These are phyloP conservation scores for Drosophila kohkoa DNA, from an alignment of 1,140 invertebrate species.

Conservation along the genomic window DNA sequence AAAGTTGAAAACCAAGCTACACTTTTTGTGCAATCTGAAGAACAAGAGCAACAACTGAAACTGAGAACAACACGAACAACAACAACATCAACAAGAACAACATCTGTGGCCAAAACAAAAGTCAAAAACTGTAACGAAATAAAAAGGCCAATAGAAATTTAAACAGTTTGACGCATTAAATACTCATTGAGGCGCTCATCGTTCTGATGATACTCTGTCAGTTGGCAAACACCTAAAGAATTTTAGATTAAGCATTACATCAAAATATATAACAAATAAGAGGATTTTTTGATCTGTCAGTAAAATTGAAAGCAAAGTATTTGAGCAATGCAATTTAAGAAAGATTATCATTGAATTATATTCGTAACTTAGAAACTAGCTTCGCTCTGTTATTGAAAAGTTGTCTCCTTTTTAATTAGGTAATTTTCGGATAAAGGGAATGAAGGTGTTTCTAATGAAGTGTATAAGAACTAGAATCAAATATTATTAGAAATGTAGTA, in stretches of 20 bases:
- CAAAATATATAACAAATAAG: no score
- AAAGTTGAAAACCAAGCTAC: conserved; percentile 79
- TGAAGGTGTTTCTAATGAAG: no score
- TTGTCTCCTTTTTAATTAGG: no score
- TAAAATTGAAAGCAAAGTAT: no score
- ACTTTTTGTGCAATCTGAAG: conserved; percentile 66
- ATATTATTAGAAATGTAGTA: no score
- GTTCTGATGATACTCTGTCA: conserved; percentile 14
- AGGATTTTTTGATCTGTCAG: no score
- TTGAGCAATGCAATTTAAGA: no score
- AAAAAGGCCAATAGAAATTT: conserved; percentile 81
- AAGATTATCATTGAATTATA: no score
- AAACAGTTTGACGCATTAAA: conserved; percentile 83
- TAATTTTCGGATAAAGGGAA: no score
- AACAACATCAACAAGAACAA: conserved; percentile 37
- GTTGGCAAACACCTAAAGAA: neutral
- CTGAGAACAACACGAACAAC: conserved; percentile 29
- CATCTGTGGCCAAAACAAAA: conserved; percentile 77
- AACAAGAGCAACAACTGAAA: conserved; percentile 27
- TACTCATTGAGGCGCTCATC: conserved; percentile 64
- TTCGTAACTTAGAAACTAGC: no score
- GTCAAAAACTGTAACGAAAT: conserved; percentile 70
- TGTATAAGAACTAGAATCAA: no score
- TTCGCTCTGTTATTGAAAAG: no score
- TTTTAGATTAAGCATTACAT: neutral